Evolutionary conservation across 2,888 invertebrate species (phyloP).

Genomic region (Parnassius orleans): DNA sequence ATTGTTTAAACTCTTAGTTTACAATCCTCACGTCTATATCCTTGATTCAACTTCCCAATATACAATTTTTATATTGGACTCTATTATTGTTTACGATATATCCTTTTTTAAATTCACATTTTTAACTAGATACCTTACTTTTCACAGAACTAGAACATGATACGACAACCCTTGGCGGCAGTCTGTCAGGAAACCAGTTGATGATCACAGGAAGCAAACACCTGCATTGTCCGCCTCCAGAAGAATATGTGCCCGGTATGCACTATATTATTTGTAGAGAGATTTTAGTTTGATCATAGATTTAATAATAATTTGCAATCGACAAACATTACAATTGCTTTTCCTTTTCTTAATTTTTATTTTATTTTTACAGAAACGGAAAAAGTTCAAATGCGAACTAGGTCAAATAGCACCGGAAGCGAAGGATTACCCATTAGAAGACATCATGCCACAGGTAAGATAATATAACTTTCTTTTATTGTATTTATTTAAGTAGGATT

Average conservation of each 20-base stretch:
- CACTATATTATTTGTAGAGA: neutral
- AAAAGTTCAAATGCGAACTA: conserved; percentile 79
- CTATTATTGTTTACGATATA: too few relatives aligned
- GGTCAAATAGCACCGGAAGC: conserved; percentile 80
- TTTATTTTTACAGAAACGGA: conserved; percentile 65
- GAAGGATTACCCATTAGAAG: conserved; percentile 80
- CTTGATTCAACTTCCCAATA: too few relatives aligned
- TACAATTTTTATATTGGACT: too few relatives aligned
- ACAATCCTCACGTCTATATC: too few relatives aligned
- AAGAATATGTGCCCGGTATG: conserved; percentile 79
- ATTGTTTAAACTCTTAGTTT: too few relatives aligned
- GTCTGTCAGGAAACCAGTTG: conserved; percentile 87
- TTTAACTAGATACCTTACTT: neutral
- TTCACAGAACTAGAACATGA: conserved; percentile 75
- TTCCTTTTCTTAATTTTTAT: neutral
- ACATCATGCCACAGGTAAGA: conserved; percentile 79
- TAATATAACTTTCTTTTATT: neutral
- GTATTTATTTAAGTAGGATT: neutral
- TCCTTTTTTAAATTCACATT: too few relatives aligned
- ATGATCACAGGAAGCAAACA: conserved; percentile 90
- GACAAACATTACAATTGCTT: neutral
- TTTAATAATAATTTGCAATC: too few relatives aligned
- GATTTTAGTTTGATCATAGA: neutral
- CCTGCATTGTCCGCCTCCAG: conserved; percentile 88
- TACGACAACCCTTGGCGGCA: conserved; percentile 66